phyloP scores from a whole-genome alignment of 2,888 invertebrate species.

The Trachelus tabidus region DNA sequence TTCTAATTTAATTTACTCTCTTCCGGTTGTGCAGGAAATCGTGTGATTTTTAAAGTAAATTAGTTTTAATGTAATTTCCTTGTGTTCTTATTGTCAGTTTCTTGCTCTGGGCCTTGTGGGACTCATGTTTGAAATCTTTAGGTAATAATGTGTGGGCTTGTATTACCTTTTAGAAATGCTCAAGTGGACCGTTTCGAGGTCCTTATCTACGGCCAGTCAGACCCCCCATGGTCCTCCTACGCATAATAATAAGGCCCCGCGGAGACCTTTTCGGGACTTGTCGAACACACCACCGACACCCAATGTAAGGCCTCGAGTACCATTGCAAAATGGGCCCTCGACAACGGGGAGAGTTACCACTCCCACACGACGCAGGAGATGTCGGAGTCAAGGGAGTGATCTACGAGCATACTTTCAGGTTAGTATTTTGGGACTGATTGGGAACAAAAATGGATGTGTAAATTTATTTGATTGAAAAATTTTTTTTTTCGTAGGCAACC shows the following conservation, averaged over 20 bases:
- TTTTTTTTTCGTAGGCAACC: constrained; percentile 44
- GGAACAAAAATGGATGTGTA: no score
- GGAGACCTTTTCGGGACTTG: constrained; percentile 61
- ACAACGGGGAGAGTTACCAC: not conserved
- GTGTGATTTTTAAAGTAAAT: no score
- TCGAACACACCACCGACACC: constrained; percentile 61
- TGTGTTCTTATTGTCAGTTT: no score
- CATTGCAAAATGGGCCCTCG: not conserved
- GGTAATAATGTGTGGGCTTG: not conserved
- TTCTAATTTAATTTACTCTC: not conserved
- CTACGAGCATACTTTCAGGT: constrained; percentile 61
- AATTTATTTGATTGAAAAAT: not conserved
- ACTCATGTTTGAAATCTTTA: no score
- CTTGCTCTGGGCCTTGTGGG: no score
- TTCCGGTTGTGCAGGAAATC: not conserved
- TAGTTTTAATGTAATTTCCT: no score
- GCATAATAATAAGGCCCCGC: constrained; percentile 40
- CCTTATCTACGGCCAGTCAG: constrained; percentile 59
- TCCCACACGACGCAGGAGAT: constrained; percentile 49
- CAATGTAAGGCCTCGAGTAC: constrained; percentile 5
- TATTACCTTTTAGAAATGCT: constrained; percentile 52
- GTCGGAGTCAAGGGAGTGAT: constrained; percentile 60
- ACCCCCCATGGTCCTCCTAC: constrained; percentile 56
- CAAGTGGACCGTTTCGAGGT: constrained; percentile 65
- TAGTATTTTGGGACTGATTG: constrained; percentile 12